Conservation (phyloP, 2,888 invertebrate species). For the Lepidonotus clava region DNA sequence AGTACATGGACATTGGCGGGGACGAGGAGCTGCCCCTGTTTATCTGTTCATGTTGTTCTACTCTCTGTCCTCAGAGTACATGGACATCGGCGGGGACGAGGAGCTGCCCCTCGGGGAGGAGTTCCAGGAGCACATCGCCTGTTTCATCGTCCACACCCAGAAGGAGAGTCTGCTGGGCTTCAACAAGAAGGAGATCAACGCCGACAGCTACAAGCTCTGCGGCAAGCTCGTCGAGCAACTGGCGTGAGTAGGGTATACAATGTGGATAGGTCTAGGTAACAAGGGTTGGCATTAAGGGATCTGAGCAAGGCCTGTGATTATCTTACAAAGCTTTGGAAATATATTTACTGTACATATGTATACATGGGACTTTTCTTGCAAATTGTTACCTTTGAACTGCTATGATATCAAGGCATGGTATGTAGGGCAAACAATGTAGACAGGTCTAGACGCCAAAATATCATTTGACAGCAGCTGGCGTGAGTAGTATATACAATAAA, state of each 20-base stretch:
- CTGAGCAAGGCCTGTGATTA: too few species aligned
- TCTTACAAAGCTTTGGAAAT: too few species aligned
- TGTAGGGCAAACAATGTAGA: too few species aligned
- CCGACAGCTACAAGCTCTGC: constrained; percentile 68
- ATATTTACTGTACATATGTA: too few species aligned
- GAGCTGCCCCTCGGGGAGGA: constrained; percentile 77
- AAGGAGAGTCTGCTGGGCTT: constrained; percentile 55
- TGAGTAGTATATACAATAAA: too few species aligned
- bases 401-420: too few species aligned
- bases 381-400: too few species aligned
- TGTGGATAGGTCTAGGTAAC: too few species aligned
- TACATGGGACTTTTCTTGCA: too few species aligned
- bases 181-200: neutral
- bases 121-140: constrained; percentile 76
- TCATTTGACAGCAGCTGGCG: too few species aligned
- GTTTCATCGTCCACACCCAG: constrained; percentile 65
- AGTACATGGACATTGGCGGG: constrained; percentile 75
- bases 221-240: constrained; percentile 76
- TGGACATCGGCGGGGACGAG: constrained; percentile 77
- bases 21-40: constrained; percentile 75
- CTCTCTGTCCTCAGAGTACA: constrained; percentile 76
- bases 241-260: constrained; percentile 67
- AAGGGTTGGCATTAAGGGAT: too few species aligned
- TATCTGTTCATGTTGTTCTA: neutral
- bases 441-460: too few species aligned